These are phyloP conservation scores for Cartodere bifasciata DNA, from an alignment of 2,888 invertebrate species.

Conservation along the genomic window DNA sequence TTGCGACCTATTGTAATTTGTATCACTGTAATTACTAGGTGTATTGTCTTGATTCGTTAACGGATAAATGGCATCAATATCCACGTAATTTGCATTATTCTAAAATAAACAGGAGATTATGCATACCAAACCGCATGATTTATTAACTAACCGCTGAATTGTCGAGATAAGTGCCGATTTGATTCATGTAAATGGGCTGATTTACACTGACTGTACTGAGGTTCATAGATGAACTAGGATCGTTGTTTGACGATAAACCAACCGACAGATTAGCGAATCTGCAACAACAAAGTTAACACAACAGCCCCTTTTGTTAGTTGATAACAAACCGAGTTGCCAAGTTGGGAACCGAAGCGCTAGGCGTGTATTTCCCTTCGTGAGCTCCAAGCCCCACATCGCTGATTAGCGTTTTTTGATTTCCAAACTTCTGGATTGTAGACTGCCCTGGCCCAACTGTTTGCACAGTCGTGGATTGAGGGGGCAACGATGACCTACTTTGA, in stretches of 20 bases:
- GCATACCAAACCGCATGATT: not conserved
- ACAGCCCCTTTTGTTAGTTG: not conserved
- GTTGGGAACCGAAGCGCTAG: slow-evolving; percentile 51
- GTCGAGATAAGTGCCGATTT: slow-evolving; percentile 41
- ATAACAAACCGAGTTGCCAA: slow-evolving; percentile 39
- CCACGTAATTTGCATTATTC: slow-evolving; percentile 38
- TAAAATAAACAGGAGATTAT: slow-evolving; percentile 16
- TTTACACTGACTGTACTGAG: slow-evolving; percentile 34
- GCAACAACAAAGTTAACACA: slow-evolving; percentile 16
- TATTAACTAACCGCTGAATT: slow-evolving; percentile 23
- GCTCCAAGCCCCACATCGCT: slow-evolving; percentile 57
- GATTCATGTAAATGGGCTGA: slow-evolving; percentile 45
- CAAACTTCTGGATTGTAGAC: slow-evolving; percentile 52
- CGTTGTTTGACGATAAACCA: slow-evolving; percentile 28
- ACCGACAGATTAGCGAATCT: slow-evolving; percentile 61
- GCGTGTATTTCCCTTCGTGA: slow-evolving; percentile 73
- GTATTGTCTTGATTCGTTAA: slow-evolving; percentile 30
- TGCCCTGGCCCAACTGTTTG: slow-evolving; percentile 18
- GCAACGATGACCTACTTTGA: slow-evolving; percentile 35
- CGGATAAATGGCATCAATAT: slow-evolving; percentile 45
- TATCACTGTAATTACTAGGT: slow-evolving; percentile 25
- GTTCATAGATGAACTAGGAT: slow-evolving; percentile 22
- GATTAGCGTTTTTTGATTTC: slow-evolving; percentile 53
- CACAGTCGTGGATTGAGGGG: slow-evolving; percentile 22
- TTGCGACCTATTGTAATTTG: slow-evolving; percentile 33